Base-by-base conservation (phyloP, 2,797 vertebrate species). In the Acanthopagrus latus region DNA sequence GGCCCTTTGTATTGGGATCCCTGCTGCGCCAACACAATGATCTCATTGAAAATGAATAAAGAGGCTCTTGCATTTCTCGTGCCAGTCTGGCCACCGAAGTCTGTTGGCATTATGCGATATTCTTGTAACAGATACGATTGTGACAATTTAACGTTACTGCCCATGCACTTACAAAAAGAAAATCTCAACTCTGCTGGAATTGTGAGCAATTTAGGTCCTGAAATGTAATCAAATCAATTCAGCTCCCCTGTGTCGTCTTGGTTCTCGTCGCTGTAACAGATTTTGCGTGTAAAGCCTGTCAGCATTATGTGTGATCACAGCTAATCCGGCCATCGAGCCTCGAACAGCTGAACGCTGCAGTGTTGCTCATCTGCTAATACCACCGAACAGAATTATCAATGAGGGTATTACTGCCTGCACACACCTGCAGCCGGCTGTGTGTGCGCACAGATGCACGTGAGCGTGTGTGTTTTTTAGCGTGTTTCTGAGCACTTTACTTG, bases 281-380 rank as follows among this genome's bases (percentile, higher is more conserved):
- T 87, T 89, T 82, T 51, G 76, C n/a, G 27, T 81, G 76, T 88
- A 88, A 92, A 91, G 84, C 88, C 86, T 79, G 79, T 81, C 85
- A 82, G 89, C 83, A 88, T 92, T 89, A 90, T 80, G 82, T 84
- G 86, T 74, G 89, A 93, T 92, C 89, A 86, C 43, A 82, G 88
- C 74, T 91, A 92, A 94, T 91, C 90, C 85, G 81, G 83, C 82
- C 87, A 91, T 92, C 87, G 52, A 87, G 89, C 82, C 82, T 80
- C 74, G 54, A 85, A 81, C 82, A 87, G 83, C 73, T 82, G 86
- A 89, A 85, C 56, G 58, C 64, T 16, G 77, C 83, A 46, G 67
- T 72, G 71, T 81, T 84, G 85, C 86, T 90, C 85, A 84, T 86
- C 81, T 90, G 77, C 86, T 92, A 88, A 88, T 92, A 80, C 89